These are phyloP conservation scores for Atlantisia rogersi DNA, from an alignment of 2,113 vertebrate species.

Conservation along the genomic window DNA sequence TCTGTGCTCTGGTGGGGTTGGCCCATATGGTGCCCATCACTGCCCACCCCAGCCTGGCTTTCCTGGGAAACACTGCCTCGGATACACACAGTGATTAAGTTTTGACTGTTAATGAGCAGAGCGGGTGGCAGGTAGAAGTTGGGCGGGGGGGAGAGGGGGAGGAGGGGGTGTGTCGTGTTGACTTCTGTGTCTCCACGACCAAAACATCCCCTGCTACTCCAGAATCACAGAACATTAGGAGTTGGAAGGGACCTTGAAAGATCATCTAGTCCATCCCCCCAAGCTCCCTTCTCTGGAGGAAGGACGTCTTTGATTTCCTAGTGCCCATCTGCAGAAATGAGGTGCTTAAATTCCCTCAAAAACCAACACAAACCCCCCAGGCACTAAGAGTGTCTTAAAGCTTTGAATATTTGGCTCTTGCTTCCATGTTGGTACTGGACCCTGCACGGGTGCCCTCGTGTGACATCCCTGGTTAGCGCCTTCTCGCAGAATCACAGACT, in stretches of 20 bases:
- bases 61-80: neutral
- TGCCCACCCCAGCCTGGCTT: too few relatives aligned
- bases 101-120: neutral
- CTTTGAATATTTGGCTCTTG: neutral
- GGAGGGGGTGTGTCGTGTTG: neutral
- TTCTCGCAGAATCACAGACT: neutral
- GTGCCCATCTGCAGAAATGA: fast-evolving
- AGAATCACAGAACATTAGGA: too few relatives aligned
- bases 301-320: neutral
- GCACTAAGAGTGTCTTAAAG: too few relatives aligned
- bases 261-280: too few relatives aligned
- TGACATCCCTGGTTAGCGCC: neutral
- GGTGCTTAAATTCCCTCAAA: neutral
- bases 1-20: neutral
- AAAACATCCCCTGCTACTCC: fast-evolving
- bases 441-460: fast-evolving
- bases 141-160: neutral
- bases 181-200: neutral
- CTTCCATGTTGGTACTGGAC: fast-evolving
- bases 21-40: fast-evolving
- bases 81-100: neutral
- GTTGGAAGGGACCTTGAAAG: too few relatives aligned
- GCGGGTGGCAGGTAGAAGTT: neutral
- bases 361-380: neutral
- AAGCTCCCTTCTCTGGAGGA: neutral